Percentiles rank a stretch among this genome's conserved stretches.
Evolutionary conservation across 2,113 vertebrate species (phyloP).

Genomic region (Irena cyanogastra): DNA sequence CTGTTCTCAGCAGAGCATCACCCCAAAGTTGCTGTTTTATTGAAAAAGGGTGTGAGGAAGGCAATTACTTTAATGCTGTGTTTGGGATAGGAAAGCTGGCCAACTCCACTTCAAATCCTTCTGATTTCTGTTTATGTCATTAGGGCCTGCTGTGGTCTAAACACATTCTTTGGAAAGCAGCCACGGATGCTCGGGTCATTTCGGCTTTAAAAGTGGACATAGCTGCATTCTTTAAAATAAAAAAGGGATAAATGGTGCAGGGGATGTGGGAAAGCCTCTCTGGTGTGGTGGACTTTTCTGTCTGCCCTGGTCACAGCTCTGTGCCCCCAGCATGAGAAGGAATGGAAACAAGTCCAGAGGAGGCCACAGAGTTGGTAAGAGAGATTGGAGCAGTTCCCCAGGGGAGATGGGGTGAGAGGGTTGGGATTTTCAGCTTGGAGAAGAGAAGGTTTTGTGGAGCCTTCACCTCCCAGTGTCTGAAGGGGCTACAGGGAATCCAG

Average conservation of each 20-base stretch:
- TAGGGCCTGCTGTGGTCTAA: not conserved
- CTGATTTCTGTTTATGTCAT: constrained; percentile 26
- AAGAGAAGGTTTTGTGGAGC: not conserved
- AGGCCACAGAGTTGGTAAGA: not conserved
- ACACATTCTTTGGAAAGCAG: not conserved
- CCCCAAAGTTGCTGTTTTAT: not conserved
- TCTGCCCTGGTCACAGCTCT: not conserved
- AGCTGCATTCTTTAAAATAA: not conserved
- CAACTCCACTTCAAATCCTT: not conserved
- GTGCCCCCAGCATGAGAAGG: not conserved
- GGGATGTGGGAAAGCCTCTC: not conserved
- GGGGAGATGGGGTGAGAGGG: not conserved
- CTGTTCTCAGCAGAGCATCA: not conserved
- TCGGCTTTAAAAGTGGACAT: not conserved
- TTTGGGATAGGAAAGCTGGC: not conserved
- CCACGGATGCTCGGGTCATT: not conserved
- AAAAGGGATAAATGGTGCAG: not conserved
- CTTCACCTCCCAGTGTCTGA: not conserved
- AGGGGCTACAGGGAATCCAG: not conserved
- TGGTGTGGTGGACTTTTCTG: not conserved
- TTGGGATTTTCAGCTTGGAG: not conserved
- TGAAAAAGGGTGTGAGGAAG: not conserved
- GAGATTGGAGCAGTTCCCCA: not conserved
- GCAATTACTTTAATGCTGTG: not conserved
- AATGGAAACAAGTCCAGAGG: not conserved